These are phyloP conservation scores for Lonchura striata DNA, from an alignment of 2,113 vertebrate genomes.

Conservation along the genomic window DNA sequence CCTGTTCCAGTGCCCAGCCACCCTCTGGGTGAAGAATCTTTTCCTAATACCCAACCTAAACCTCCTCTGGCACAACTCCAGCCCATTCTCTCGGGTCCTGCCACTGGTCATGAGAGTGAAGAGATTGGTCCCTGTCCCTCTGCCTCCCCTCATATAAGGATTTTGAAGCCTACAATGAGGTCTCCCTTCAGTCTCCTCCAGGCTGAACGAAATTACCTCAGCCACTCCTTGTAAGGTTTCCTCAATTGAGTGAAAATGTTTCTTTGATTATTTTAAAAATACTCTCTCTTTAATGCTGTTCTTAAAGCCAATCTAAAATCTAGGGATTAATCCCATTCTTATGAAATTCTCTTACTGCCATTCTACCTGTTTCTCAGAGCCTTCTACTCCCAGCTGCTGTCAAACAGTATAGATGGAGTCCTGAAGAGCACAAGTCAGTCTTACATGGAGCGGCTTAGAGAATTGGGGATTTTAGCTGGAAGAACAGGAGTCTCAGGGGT, in stretches of 20 bases:
- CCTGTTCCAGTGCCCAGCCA: not conserved
- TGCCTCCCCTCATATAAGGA: not conserved
- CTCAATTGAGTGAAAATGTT: not conserved
- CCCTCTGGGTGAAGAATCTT: not conserved
- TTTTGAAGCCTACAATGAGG: not conserved
- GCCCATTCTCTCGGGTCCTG: not conserved
- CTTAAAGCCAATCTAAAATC: not conserved
- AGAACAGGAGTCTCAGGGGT: not conserved
- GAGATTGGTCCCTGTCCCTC: not conserved
- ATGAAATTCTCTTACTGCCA: not conserved
- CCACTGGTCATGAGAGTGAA: not conserved
- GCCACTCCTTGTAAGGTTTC: not conserved
- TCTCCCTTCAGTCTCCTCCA: not conserved
- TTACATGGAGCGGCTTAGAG: fast-evolving
- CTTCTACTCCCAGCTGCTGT: not conserved
- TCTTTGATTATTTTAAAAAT: not conserved
- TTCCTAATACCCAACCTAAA: not conserved
- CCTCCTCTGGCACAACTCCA: not conserved
- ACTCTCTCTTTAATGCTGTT: not conserved
- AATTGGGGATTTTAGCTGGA: not conserved
- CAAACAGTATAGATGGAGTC: not conserved
- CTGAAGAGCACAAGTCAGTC: not conserved
- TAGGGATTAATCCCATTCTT: not conserved
- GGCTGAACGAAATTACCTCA: not conserved
- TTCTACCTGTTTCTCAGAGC: not conserved